Evolutionary conservation across 2,113 vertebrate species (phyloP), one percentile per base, ranked within the genome.

Genomic region (Irena cyanogastra): DNA sequence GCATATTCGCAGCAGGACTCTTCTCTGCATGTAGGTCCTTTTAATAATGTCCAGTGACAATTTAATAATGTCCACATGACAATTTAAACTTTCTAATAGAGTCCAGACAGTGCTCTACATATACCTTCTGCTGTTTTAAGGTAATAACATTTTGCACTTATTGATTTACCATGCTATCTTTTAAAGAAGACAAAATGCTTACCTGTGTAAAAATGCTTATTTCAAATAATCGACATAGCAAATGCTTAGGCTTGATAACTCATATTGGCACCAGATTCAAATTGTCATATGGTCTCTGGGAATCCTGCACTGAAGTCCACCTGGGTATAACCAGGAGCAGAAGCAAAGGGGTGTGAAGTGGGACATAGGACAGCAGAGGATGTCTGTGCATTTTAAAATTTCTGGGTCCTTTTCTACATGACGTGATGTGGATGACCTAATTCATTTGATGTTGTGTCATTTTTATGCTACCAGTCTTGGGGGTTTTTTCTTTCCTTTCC

Each of bases 181-280:
- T 81, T 75, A 90, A 95, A 87, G 50, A 92, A 65, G 57, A 87
- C 11, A 90, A 77, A 95, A 80, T 37, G 18, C 59, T 86, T 76
- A 35, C 30, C 26, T 1, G 0, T 70, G 28, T 57, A 53, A 54
- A 80, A 91, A 72, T 59, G 27, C 26, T 79, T 54, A 19, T 31
- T 61, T 94, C 42, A 65, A 74, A 70, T 41, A 57, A 79, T 61
- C 50, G 47, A 54, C 21, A 57, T 9, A 77, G 52, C 23, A 90
- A 77, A 80, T 49, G 9, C 19, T 89, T 81, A 35, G 47, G 18
- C 9, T 59, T 41, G 27, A 23, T 47, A 93, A 27, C 17, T 10
- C 22, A 6, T 13, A 10, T 21, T 50, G 31, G 14, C 28, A 49
- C 8, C 20, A 54, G 54, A 27, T 56, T 30, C 8, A 83, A 85